Percentiles rank a stretch among this genome's conserved stretches.
phyloP scores from a whole-genome alignment of 2,113 vertebrate species.

The Morone saxatilis region DNA sequence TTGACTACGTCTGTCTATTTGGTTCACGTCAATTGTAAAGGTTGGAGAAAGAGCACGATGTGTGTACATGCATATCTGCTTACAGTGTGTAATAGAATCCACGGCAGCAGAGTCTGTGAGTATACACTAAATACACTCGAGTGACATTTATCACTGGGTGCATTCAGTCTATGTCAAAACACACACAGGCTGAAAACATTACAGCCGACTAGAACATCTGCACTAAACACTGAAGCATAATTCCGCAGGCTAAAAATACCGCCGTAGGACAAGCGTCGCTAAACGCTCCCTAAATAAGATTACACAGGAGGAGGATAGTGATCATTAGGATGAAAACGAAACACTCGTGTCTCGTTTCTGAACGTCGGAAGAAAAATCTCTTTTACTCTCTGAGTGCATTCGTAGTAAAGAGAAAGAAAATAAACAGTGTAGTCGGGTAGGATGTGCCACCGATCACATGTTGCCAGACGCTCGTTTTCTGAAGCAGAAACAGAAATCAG shows the following conservation, averaged over 20 bases:
- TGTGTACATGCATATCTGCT: background rate
- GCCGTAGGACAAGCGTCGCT: slow-evolving; percentile 31
- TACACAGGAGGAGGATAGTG: slow-evolving; percentile 45
- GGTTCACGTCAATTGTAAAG: slow-evolving; percentile 52
- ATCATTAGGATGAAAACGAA: slow-evolving; percentile 60
- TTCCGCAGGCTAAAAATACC: slow-evolving; percentile 61
- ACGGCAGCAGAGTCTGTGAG: slow-evolving; percentile 2
- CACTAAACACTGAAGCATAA: slow-evolving; percentile 37
- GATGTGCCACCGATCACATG: background rate
- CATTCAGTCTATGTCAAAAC: slow-evolving; percentile 40
- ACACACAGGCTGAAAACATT: slow-evolving; percentile 18
- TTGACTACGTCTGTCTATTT: slow-evolving; percentile 33
- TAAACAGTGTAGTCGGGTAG: background rate
- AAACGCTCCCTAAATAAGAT: slow-evolving; percentile 67
- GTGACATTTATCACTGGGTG: slow-evolving; percentile 9
- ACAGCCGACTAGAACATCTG: slow-evolving; percentile 60
- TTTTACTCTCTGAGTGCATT: background rate
- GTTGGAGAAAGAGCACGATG: slow-evolving; percentile 30
- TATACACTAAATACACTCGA: slow-evolving; percentile 1
- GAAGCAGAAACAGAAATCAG: background rate
- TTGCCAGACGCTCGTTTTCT: background rate
- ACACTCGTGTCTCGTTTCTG: slow-evolving; percentile 43
- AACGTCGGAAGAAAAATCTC: slow-evolving; percentile 31
- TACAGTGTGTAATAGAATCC: background rate
- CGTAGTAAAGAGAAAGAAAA: background rate